Conservation (phyloP, 1,140 invertebrate genomes). For the Parasteatoda tepidariorum region DNA sequence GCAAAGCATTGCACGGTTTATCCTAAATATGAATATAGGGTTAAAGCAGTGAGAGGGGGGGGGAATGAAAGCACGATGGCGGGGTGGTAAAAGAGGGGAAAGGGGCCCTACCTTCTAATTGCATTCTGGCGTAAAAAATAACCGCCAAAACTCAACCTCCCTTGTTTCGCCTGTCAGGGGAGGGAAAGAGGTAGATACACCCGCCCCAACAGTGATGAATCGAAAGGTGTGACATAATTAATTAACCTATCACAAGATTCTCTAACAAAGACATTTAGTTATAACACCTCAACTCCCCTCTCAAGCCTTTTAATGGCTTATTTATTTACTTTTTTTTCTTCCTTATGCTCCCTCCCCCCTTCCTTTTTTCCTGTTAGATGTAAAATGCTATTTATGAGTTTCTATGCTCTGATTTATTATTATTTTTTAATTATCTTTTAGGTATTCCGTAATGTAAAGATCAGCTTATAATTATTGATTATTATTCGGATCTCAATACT, state of each 20-base stretch:
- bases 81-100: too few species aligned
- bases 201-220: slow-evolving; percentile 36
- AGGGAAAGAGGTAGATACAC: slow-evolving; percentile 19
- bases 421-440: too few species aligned
- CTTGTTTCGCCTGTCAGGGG: slow-evolving; percentile 28
- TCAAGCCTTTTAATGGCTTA: neutral
- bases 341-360: neutral
- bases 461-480: too few species aligned
- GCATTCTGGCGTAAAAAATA: slow-evolving; percentile 42
- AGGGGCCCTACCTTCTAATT: slow-evolving; percentile 22
- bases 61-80: too few species aligned
- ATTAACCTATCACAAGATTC: slow-evolving; percentile 43
- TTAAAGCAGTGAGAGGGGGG: too few species aligned
- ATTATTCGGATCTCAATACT: too few species aligned
- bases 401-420: too few species aligned
- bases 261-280: slow-evolving; percentile 53
- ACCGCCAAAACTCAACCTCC: slow-evolving; percentile 49
- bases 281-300: slow-evolving; percentile 9
- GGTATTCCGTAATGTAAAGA: too few species aligned
- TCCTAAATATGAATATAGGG: too few species aligned
- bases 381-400: too few species aligned
- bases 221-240: slow-evolving; percentile 55
- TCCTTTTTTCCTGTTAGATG: neutral
- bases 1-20: too few species aligned
- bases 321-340: neutral